Percentiles rank a stretch among this genome's conserved stretches.
Conservation (phyloP, 1,140 invertebrate species). For the Babylonia areolata region DNA sequence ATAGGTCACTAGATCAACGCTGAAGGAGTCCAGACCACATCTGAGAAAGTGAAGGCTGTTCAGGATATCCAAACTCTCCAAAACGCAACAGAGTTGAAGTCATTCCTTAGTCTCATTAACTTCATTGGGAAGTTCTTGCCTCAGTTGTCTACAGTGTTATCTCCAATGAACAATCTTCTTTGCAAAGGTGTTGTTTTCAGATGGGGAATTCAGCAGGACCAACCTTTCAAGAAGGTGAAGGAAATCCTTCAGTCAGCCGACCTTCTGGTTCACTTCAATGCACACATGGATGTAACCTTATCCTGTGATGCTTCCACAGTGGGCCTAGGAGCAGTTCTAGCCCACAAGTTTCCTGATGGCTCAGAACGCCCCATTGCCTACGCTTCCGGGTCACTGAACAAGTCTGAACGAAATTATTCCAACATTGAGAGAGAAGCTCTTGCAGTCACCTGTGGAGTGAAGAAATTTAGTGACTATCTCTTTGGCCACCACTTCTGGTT, state of each 20-base stretch:
- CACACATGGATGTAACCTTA: constrained; percentile 17
- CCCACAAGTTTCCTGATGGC: constrained; percentile 40
- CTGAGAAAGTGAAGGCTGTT: constrained; percentile 7
- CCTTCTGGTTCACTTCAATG: constrained; percentile 46
- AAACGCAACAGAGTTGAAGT: constrained; percentile 31
- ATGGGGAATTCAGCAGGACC: too few relatives aligned
- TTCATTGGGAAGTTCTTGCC: constrained; percentile 39
- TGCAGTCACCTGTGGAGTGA: constrained; percentile 77
- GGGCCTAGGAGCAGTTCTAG: constrained; percentile 44
- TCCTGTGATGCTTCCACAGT: constrained; percentile 38
- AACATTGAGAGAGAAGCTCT: constrained; percentile 77
- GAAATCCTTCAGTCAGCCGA: constrained; percentile 22
- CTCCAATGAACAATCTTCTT: too few relatives aligned
- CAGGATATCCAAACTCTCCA: background rate
- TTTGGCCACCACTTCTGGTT: constrained; percentile 68
- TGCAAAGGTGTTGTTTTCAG: too few relatives aligned
- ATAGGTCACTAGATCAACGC: too few relatives aligned
- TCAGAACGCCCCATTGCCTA: constrained; percentile 69
- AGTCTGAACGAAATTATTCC: constrained; percentile 70
- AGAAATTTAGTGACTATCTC: constrained; percentile 77
- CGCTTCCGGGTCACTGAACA: constrained; percentile 69
- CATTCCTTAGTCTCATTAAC: constrained; percentile 41
- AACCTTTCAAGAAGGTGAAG: constrained; percentile 57
- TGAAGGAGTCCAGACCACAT: too few relatives aligned
- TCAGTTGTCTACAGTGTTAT: constrained; percentile 1